phyloP scores from a whole-genome alignment of 2,888 invertebrate species.

The Acronicta aceris region DNA sequence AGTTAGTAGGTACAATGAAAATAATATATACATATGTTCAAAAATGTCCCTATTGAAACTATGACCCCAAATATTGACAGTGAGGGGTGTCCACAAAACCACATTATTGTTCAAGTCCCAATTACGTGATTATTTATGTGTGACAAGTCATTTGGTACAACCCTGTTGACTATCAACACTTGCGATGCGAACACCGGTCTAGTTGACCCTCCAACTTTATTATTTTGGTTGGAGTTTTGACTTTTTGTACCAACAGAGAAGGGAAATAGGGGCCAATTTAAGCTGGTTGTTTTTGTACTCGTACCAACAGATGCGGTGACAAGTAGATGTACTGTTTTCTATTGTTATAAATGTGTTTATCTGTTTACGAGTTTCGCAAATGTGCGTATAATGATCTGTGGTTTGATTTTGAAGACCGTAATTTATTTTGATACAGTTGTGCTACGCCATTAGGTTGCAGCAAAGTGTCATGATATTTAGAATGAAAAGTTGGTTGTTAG shows the following conservation, averaged over 20 bases:
- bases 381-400: conserved; percentile 74
- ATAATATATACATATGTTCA: conserved; percentile 51
- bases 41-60: conserved; percentile 43
- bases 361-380: conserved; percentile 74
- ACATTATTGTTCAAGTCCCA: conserved; percentile 77
- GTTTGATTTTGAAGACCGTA: conserved; percentile 33
- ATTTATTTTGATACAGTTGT: conserved; percentile 30
- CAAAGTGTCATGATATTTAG: not conserved
- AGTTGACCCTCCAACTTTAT: conserved; percentile 48
- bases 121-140: conserved; percentile 87
- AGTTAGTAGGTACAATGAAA: conserved; percentile 4
- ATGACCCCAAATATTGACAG: conserved; percentile 54
- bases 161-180: conserved; percentile 63
- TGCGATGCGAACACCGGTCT: conserved; percentile 51
- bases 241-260: conserved; percentile 1
- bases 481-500: too few relatives aligned
- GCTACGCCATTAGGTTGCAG: conserved; percentile 10
- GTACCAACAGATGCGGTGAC: conserved; percentile 73
- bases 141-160: conserved; percentile 70
- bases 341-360: conserved; percentile 68
- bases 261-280: conserved; percentile 45
- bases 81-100: conserved; percentile 63
- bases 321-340: conserved; percentile 55
- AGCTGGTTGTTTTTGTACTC: conserved; percentile 48
- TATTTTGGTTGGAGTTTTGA: conserved; percentile 10